Evolutionary conservation across 2,888 invertebrate species (phyloP).

Genomic region (Drosophila multiciliata): DNA sequence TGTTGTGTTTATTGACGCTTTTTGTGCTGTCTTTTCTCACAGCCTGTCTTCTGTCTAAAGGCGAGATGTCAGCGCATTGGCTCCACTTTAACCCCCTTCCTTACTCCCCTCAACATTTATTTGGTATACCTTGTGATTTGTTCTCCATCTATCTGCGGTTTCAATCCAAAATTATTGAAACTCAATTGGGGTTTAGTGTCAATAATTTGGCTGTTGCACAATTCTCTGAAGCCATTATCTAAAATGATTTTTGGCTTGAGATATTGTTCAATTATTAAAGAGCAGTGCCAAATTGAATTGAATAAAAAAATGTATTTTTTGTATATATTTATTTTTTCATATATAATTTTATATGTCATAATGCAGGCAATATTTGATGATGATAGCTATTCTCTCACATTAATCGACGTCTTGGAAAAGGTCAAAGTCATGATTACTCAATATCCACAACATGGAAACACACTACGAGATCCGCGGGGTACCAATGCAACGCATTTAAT

Average conservation of each 20-base stretch:
- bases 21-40: slow-evolving; percentile 65
- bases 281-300: not conserved
- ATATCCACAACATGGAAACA: slow-evolving; percentile 14
- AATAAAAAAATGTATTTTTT: not conserved
- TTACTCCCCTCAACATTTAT: slow-evolving; percentile 21
- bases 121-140: slow-evolving; percentile 41
- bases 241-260: not conserved
- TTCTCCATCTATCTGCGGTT: slow-evolving; percentile 20
- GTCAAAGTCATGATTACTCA: slow-evolving; percentile 63
- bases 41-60: slow-evolving; percentile 33
- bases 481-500: slow-evolving; percentile 28
- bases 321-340: not conserved
- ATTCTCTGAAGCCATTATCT: not conserved
- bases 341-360: not conserved
- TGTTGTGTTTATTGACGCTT: slow-evolving; percentile 60
- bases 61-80: slow-evolving; percentile 32
- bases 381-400: slow-evolving; percentile 32
- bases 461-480: not conserved
- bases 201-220: slow-evolving; percentile 1
- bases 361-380: not conserved
- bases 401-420: slow-evolving; percentile 53
- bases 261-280: not conserved
- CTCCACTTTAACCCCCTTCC: not conserved
- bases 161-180: slow-evolving; percentile 40
- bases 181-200: slow-evolving; percentile 23